phyloP scores from a whole-genome alignment of 2,888 invertebrate genomes.

The Lottia gigantea region DNA sequence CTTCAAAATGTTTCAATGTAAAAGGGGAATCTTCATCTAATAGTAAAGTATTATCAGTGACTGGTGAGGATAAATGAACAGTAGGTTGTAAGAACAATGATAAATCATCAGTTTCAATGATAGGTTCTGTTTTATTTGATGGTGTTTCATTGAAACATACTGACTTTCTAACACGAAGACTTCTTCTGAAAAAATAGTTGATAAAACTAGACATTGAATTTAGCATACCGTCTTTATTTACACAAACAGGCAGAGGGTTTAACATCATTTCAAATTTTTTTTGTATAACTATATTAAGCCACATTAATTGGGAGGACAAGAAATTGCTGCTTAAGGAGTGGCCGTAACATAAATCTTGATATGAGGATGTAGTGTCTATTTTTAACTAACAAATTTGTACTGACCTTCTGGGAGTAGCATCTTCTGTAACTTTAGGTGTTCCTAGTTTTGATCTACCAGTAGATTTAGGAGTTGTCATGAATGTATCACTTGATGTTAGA shows the following conservation, averaged over 20 bases:
- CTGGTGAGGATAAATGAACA: background rate
- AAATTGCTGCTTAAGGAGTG: too few species aligned
- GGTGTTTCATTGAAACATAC: constrained; percentile 16
- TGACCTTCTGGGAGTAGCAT: background rate
- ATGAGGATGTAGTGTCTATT: too few species aligned
- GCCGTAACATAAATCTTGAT: too few species aligned
- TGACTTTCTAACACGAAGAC: constrained; percentile 25
- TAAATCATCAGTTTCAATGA: constrained; percentile 14
- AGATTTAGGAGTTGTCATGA: background rate
- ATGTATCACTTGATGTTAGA: background rate
- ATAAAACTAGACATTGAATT: too few species aligned
- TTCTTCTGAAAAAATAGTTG: constrained; percentile 17
- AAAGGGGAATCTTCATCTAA: constrained; percentile 4
- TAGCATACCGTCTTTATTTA: too few species aligned
- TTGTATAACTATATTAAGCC: too few species aligned
- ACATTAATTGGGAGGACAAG: too few species aligned
- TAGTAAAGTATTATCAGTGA: background rate
- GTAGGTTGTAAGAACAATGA: constrained; percentile 18
- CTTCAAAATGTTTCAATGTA: background rate
- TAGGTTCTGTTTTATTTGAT: background rate
- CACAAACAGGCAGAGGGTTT: too few species aligned
- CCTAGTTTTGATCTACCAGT: background rate
- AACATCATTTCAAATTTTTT: too few species aligned
- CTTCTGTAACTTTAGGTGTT: background rate
- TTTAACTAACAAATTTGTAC: background rate